phyloP scores from a whole-genome alignment of 2,113 vertebrate genomes.

The Ceyx margarethae region DNA sequence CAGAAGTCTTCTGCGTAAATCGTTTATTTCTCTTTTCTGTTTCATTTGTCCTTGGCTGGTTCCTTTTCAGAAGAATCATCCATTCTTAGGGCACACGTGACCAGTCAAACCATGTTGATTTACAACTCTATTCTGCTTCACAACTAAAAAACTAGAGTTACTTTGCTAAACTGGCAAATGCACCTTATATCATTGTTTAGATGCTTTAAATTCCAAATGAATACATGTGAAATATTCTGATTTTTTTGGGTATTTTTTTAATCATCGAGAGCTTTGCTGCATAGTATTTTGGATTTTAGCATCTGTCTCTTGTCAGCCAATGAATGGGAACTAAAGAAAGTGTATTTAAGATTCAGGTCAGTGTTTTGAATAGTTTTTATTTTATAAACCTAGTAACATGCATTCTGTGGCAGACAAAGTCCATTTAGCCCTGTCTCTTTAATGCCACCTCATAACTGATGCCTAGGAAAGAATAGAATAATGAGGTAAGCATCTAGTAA shows the following conservation, averaged over 20 bases:
- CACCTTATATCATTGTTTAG: background rate
- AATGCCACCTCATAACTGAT: background rate
- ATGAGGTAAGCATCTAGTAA: background rate
- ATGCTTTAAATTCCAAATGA: background rate
- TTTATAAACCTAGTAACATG: background rate
- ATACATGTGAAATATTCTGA: background rate
- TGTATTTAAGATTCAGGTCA: background rate
- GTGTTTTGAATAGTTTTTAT: background rate
- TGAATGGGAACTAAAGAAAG: background rate
- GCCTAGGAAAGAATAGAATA: background rate
- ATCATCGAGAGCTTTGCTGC: background rate
- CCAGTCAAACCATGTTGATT: background rate
- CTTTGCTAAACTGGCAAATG: background rate
- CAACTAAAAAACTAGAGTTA: background rate
- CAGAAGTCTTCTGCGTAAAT: background rate
- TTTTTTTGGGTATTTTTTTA: background rate
- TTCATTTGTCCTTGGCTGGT: background rate
- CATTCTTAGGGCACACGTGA: background rate
- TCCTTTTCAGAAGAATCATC: background rate
- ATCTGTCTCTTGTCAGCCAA: background rate
- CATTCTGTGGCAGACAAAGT: background rate
- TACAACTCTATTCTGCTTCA: background rate
- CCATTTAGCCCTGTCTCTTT: background rate
- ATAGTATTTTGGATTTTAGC: background rate
- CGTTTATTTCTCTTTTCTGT: background rate